phyloP scores from a whole-genome alignment of 2,113 vertebrate species.

The Nanger granti region DNA sequence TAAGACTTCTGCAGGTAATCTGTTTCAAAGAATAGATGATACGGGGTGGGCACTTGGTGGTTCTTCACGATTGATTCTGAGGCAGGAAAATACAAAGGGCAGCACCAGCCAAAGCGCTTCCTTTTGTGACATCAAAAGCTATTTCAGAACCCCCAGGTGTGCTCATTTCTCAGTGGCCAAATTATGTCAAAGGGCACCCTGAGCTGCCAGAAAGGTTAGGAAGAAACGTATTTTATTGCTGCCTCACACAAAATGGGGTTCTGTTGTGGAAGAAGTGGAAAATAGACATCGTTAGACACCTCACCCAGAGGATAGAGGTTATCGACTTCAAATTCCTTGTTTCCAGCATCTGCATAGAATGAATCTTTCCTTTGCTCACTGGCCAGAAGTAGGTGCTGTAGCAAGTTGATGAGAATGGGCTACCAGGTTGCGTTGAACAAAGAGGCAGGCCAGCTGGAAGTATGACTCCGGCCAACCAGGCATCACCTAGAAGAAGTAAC shows the following conservation, averaged over 20 bases:
- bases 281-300: background rate
- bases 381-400: background rate
- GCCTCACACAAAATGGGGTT: background rate
- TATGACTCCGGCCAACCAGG: background rate
- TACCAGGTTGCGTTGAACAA: background rate
- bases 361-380: background rate
- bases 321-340: background rate
- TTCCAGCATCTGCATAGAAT: background rate
- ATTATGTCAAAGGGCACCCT: background rate
- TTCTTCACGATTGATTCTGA: background rate
- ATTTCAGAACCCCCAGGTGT: background rate
- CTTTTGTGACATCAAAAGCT: background rate
- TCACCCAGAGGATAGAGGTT: background rate
- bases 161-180: background rate
- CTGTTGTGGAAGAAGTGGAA: background rate
- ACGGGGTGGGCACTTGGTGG: background rate
- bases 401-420: background rate
- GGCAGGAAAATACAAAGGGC: background rate
- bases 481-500: background rate
- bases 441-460: background rate
- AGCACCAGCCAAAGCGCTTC: background rate
- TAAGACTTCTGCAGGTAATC: background rate
- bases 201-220: background rate
- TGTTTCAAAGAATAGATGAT: background rate
- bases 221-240: background rate